phyloP scores from a whole-genome alignment of 2,888 invertebrate species.

The Scaptomyza tumidula region DNA sequence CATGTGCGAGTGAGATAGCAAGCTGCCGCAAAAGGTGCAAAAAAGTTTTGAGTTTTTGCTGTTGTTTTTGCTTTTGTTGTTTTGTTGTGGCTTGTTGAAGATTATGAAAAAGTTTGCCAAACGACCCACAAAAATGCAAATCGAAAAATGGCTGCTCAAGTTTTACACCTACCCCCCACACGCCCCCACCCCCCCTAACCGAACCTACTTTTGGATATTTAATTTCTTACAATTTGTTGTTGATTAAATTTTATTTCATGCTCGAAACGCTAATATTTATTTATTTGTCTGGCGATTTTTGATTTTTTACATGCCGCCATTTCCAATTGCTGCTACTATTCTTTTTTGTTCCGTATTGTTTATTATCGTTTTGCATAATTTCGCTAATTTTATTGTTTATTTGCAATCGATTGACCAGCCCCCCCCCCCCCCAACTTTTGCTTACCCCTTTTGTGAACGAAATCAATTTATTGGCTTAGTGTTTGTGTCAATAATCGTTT shows the following conservation, averaged over 20 bases:
- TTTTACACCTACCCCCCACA: not conserved
- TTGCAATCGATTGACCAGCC: constrained; percentile 49
- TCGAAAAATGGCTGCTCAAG: constrained; percentile 63
- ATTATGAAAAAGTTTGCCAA: constrained; percentile 73
- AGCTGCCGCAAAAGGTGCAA: constrained; percentile 52
- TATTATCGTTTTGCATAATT: constrained; percentile 76
- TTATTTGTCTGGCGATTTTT: constrained; percentile 66
- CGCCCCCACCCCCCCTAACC: not conserved
- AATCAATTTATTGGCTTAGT: constrained; percentile 69
- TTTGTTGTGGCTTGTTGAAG: constrained; percentile 35
- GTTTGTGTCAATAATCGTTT: constrained; percentile 74
- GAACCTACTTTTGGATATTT: constrained; percentile 10
- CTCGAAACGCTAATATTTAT: constrained; percentile 39
- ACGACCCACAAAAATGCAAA: constrained; percentile 58
- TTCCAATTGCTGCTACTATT: constrained; percentile 15
- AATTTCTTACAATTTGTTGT: constrained; percentile 32
- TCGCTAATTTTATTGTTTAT: constrained; percentile 78
- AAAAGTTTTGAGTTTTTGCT: constrained; percentile 28
- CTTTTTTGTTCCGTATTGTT: constrained; percentile 29
- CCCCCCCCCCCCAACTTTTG: not conserved
- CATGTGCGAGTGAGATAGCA: constrained; percentile 29
- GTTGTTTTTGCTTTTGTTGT: constrained; percentile 19
- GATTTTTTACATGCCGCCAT: constrained; percentile 65
- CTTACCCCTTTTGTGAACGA: constrained; percentile 4
- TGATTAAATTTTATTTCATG: constrained; percentile 38